phyloP scores from a whole-genome alignment of 1,140 invertebrate genomes.

The Rhopalosiphum padi region DNA sequence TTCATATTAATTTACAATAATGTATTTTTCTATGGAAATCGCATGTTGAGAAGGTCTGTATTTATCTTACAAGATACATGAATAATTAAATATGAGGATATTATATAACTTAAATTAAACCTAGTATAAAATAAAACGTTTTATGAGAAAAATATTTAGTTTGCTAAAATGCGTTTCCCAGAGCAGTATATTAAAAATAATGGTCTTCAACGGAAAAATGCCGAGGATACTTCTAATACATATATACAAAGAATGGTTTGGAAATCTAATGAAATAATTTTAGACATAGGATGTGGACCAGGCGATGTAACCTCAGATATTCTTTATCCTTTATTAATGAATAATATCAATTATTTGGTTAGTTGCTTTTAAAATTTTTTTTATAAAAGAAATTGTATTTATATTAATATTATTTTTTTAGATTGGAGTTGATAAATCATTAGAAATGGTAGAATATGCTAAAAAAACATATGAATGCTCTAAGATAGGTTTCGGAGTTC shows the following conservation, averaged over 20 bases:
- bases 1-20: background rate
- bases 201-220: constrained; percentile 52
- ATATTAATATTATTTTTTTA: background rate
- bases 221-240: background rate
- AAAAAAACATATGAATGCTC: background rate
- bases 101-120: background rate
- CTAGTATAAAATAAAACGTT: background rate
- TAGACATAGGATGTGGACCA: constrained; percentile 58
- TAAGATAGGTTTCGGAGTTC: background rate
- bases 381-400: background rate
- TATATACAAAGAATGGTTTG: constrained; percentile 51
- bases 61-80: background rate
- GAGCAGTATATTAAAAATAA: constrained; percentile 35
- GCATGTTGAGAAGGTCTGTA: background rate
- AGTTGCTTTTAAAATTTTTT: background rate
- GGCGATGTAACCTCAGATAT: constrained; percentile 53
- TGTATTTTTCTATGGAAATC: constrained; percentile 34
- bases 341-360: constrained; percentile 42
- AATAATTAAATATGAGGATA: no score
- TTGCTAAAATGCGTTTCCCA: constrained; percentile 15
- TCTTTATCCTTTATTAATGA: constrained; percentile 45
- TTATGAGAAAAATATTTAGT: background rate
- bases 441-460: constrained; percentile 21
- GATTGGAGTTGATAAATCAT: constrained; percentile 49
- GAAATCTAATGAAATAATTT: constrained; percentile 48